Conservation (phyloP, 2,888 invertebrate species). For the Invenusta paracnida region DNA sequence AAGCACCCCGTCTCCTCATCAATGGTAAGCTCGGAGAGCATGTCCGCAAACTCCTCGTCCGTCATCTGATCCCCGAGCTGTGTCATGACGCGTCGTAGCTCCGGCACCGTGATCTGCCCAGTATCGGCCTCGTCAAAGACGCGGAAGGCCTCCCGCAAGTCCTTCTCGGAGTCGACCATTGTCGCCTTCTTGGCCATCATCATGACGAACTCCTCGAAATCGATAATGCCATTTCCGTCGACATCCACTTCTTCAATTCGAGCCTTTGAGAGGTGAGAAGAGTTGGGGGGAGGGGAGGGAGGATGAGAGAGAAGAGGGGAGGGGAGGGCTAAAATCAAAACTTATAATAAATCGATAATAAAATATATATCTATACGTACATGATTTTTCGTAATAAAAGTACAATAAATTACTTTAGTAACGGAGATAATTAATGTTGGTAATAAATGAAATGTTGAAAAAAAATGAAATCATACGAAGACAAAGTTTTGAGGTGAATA, state of each 20-base stretch:
- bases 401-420: too few relatives aligned
- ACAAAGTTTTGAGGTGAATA: too few relatives aligned
- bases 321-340: too few relatives aligned
- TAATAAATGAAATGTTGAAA: too few relatives aligned
- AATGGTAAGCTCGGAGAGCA: not conserved
- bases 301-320: too few relatives aligned
- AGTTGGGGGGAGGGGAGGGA: too few relatives aligned
- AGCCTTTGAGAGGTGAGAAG: too few relatives aligned
- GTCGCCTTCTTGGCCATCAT: constrained; percentile 31
- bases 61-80: constrained; percentile 12
- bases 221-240: constrained; percentile 30
- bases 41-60: constrained; percentile 21
- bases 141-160: constrained; percentile 7
- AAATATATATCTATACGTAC: too few relatives aligned
- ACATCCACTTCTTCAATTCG: constrained; percentile 11
- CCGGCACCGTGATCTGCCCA: not conserved
- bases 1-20: not conserved
- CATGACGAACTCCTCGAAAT: constrained; percentile 23
- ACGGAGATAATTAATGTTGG: too few relatives aligned
- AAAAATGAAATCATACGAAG: too few relatives aligned
- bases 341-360: too few relatives aligned
- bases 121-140: not conserved
- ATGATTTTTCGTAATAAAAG: too few relatives aligned
- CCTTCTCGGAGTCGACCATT: not conserved
- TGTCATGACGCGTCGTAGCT: constrained; percentile 24